Conservation (phyloP, 2,888 invertebrate species). For the Auanema freiburgensis region DNA sequence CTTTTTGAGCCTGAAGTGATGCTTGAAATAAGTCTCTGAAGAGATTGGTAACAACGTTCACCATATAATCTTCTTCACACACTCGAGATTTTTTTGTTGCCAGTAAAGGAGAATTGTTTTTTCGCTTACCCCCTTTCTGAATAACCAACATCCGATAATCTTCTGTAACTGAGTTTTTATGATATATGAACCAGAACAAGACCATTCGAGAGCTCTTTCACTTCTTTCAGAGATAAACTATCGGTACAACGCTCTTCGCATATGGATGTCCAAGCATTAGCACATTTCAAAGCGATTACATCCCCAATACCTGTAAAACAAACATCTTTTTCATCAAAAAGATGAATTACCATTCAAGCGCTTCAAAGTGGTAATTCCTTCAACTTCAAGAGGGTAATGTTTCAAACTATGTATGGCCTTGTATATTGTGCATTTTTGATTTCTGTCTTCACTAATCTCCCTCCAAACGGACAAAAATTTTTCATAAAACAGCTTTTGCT, state of each 20-base stretch:
- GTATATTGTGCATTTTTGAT: slow-evolving; percentile 39
- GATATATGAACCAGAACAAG: background rate
- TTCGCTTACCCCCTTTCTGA: background rate
- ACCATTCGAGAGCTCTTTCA: slow-evolving; percentile 21
- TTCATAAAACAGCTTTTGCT: slow-evolving; percentile 52
- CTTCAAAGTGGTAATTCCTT: slow-evolving; percentile 48
- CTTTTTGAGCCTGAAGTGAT: too few relatives aligned
- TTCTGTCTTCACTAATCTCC: slow-evolving; percentile 38
- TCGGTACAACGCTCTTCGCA: slow-evolving; percentile 13
- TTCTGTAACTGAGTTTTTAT: background rate
- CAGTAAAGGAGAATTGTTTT: background rate
- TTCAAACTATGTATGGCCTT: slow-evolving; percentile 53
- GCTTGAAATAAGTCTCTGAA: too few relatives aligned
- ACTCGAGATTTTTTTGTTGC: too few relatives aligned
- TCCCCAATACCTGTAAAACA: slow-evolving; percentile 54
- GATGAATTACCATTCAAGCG: slow-evolving; percentile 45
- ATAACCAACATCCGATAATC: slow-evolving; percentile 8
- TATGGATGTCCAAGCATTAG: slow-evolving; percentile 46
- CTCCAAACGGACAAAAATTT: slow-evolving; percentile 48
- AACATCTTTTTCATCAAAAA: too few relatives aligned
- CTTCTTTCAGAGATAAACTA: slow-evolving; percentile 20
- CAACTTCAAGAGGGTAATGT: slow-evolving; percentile 51
- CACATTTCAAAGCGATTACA: slow-evolving; percentile 51
- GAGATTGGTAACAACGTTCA: too few relatives aligned
- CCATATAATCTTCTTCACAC: too few relatives aligned